Percentiles rank a stretch among this genome's conserved stretches.
Conservation (phyloP, 2,113 vertebrate species). For the Sterna hirundo region DNA sequence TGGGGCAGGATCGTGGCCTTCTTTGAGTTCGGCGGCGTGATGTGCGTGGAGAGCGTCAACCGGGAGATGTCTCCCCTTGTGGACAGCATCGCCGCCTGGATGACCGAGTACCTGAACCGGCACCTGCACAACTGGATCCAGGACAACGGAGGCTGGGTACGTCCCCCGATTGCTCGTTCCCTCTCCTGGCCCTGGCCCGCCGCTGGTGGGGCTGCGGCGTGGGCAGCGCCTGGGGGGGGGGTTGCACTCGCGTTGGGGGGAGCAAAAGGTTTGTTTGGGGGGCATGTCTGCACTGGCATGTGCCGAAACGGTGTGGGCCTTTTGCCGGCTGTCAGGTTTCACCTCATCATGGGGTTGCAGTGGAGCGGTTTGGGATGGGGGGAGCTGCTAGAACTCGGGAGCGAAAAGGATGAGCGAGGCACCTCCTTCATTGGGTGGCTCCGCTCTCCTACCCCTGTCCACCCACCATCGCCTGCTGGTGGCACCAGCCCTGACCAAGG, state of each 20-base stretch:
- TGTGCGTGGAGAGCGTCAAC: constrained; percentile 94
- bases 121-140: constrained; percentile 95
- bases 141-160: constrained; percentile 98
- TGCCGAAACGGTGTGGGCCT: background rate
- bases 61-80: constrained; percentile 90
- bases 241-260: fast-evolving
- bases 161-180: background rate
- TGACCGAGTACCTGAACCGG: constrained; percentile 97
- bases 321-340: background rate
- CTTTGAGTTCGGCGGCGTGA: constrained; percentile 94
- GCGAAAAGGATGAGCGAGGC: fast-evolving
- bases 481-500: background rate
- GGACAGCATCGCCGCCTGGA: constrained; percentile 92
- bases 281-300: fast-evolving
- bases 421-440: fast-evolving
- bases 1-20: constrained; percentile 98
- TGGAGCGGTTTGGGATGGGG: background rate
- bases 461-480: background rate
- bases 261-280: background rate
- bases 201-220: fast-evolving
- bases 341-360: fast-evolving
- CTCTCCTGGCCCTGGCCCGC: fast-evolving
- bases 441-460: background rate
- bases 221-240: fast-evolving
- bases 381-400: background rate